Conservation (phyloP, 1,140 invertebrate species). For the Mizuhopecten yessoensis region DNA sequence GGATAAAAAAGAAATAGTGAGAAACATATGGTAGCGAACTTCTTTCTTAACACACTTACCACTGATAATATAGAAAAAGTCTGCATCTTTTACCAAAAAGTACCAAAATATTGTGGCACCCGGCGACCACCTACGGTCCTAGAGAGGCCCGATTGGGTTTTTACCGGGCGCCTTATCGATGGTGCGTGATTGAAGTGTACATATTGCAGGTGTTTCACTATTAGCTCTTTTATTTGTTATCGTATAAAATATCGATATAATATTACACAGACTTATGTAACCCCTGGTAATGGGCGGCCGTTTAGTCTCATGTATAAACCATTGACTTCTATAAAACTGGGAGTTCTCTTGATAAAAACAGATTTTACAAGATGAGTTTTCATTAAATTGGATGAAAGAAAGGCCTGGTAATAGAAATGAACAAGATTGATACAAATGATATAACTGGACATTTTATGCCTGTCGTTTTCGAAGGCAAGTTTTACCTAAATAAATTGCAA, state of each 20-base stretch:
- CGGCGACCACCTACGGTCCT: neutral
- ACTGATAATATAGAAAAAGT: conserved; percentile 8
- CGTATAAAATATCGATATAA: conserved; percentile 8
- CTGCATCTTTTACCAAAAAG: neutral
- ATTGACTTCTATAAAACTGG: neutral
- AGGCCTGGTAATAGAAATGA: neutral
- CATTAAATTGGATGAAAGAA: neutral
- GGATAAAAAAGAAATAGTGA: neutral
- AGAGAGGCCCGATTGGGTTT: too few relatives aligned
- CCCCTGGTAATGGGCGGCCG: neutral
- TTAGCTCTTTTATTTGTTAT: conserved; percentile 36
- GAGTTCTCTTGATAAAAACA: too few relatives aligned
- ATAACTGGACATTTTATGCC: neutral
- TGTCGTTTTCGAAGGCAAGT: neutral
- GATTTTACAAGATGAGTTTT: neutral
- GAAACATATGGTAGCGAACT: neutral
- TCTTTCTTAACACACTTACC: neutral
- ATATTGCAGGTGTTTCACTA: conserved; percentile 13
- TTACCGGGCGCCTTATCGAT: neutral
- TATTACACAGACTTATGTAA: conserved; percentile 2
- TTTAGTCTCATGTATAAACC: neutral
- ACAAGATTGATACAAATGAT: neutral
- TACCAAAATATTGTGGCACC: neutral
- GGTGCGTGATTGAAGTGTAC: conserved; percentile 4
- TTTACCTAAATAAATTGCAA: neutral